These are phyloP conservation scores for Ligdia adustata DNA, from an alignment of 2,888 invertebrate species.

Conservation along the genomic window DNA sequence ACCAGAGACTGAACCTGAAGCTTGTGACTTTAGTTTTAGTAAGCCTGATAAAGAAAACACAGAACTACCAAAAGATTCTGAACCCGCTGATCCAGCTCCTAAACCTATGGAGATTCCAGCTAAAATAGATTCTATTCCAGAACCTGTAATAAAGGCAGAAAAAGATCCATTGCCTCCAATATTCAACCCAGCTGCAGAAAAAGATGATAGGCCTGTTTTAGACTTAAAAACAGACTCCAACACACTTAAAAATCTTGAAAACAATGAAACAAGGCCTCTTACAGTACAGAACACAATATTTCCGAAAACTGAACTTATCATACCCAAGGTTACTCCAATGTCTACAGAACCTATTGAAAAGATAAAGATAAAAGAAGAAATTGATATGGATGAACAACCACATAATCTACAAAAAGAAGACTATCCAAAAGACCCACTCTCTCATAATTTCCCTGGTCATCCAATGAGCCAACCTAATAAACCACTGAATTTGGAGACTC, in stretches of 20 bases:
- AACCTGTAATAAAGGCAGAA: slow-evolving; percentile 65
- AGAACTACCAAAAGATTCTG: slow-evolving; percentile 68
- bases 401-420: slow-evolving; percentile 75
- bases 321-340: slow-evolving; percentile 84
- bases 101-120: slow-evolving; percentile 66
- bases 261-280: slow-evolving; percentile 58
- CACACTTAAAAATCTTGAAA: slow-evolving; percentile 58
- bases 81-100: slow-evolving; percentile 49
- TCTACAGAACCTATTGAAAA: slow-evolving; percentile 76
- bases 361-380: slow-evolving; percentile 80
- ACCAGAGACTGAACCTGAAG: slow-evolving; percentile 76
- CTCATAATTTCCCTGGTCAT: slow-evolving; percentile 72
- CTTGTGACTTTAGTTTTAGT: slow-evolving; percentile 77
- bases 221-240: slow-evolving; percentile 73
- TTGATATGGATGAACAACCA: slow-evolving; percentile 73
- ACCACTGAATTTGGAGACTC: slow-evolving; percentile 74
- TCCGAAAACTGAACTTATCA: slow-evolving; percentile 85
- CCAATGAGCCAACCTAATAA: slow-evolving; percentile 65
- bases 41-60: slow-evolving; percentile 71
- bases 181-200: slow-evolving; percentile 62
- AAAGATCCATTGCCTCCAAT: slow-evolving; percentile 65
- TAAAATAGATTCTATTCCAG: slow-evolving; percentile 62
- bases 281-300: slow-evolving; percentile 58
- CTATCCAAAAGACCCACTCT: slow-evolving; percentile 73
- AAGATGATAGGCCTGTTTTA: slow-evolving; percentile 66